Base-by-base conservation (phyloP, 2,888 invertebrate genomes). In the Baronia brevicornis region DNA sequence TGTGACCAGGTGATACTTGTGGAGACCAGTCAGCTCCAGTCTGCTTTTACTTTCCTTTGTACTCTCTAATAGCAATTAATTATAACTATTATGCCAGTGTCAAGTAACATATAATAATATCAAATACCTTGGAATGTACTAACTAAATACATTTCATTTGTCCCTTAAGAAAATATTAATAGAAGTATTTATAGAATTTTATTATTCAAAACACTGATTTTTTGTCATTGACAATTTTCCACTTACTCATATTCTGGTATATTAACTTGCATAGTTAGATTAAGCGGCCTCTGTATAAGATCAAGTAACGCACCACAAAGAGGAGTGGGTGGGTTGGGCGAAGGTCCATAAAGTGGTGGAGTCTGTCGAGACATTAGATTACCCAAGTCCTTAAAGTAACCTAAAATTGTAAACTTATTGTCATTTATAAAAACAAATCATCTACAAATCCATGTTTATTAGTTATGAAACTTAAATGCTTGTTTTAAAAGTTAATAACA, bases 221-320 rank as follows among this genome's bases (percentile, higher is more conserved):
- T n/a, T n/a, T n/a, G n/a, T n/a, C n/a, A n/a, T n/a, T n/a, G n/a
- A n/a, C n/a, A n/a, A n/a, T n/a, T n/a, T n/a, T n/a, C 8, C 28
- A 84, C 75, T 62, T 74, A 84, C 61, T 86, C 77, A 51, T 86
- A 88, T 23, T 84, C 73, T 23, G 74, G 57, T 29, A 73, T 54
- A 37, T 74, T 60, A 7, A 72, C 48, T 42, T 61, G 60, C 43
- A 84, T 69, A 25, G 89, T 80, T 39, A 90, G 77, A 15, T 85
- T 77, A 33, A 96, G 78, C 0, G 96, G 95, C 44, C 92, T 87
- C 49, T 90, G 87, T 36, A 96, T 88, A 54, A 96, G 87, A 50
- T 91, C 90, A 34, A 94, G 73, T 2, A 95, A 78, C 39, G 91
- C 91, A 19, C 88, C 90, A 4, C 91, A 87, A 10, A 93, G 79